Conservation (phyloP, 2,888 invertebrate genomes). For the Agrochola lychnidis region DNA sequence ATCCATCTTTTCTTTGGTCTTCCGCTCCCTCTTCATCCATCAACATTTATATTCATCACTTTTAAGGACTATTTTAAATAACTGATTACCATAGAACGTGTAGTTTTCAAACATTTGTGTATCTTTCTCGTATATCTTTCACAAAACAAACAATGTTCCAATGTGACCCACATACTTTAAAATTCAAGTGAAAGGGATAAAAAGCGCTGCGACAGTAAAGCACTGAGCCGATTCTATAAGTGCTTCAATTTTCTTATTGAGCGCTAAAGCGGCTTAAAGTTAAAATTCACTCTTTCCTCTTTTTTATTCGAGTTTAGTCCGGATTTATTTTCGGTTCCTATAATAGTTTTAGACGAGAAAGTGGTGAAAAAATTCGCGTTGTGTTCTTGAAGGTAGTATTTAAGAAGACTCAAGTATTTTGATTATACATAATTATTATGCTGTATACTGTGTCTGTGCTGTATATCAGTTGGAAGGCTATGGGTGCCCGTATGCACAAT, state of each 20-base stretch:
- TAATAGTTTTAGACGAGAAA: conserved; percentile 8
- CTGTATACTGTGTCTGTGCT: too few relatives aligned
- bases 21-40: too few relatives aligned
- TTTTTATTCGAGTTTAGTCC: conserved; percentile 36
- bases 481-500: too few relatives aligned
- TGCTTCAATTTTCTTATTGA: conserved; percentile 59
- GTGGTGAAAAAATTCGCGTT: not conserved
- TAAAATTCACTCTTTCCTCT: conserved; percentile 39
- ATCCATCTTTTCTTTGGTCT: too few relatives aligned
- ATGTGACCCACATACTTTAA: conserved; percentile 24
- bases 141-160: conserved; percentile 3
- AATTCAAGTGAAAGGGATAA: conserved; percentile 46
- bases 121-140: not conserved
- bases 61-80: too few relatives aligned
- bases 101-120: not conserved
- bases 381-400: not conserved
- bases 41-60: too few relatives aligned
- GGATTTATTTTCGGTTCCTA: conserved; percentile 34
- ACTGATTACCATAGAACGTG: not conserved
- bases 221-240: conserved; percentile 49
- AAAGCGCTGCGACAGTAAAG: conserved; percentile 42
- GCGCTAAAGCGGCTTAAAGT: conserved; percentile 57
- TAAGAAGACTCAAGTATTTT: not conserved
- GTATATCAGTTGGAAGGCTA: too few relatives aligned
- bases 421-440: not conserved